Conservation (phyloP, 2,113 vertebrate species). For the Paracanthobrama guichenoti region DNA sequence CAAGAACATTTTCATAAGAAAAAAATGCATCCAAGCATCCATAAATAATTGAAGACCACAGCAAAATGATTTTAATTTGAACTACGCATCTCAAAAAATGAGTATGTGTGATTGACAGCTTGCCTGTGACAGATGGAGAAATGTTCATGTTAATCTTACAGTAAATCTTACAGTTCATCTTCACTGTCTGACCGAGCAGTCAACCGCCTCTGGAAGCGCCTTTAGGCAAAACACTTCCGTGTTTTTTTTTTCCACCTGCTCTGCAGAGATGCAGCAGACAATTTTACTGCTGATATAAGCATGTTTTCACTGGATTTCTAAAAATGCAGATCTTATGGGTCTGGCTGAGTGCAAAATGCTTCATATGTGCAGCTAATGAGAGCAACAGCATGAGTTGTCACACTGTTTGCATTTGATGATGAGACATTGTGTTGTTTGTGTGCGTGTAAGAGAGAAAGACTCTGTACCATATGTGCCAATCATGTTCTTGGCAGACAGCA, state of each 20-base stretch:
- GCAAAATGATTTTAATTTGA: not conserved
- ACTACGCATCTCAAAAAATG: not conserved
- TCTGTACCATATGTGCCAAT: slow-evolving; percentile 43
- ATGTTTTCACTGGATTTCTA: not conserved
- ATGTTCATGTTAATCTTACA: not conserved
- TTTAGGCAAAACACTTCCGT: not conserved
- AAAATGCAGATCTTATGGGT: not conserved
- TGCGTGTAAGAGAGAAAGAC: slow-evolving; percentile 22
- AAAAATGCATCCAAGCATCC: too few species aligned
- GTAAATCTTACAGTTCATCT: not conserved
- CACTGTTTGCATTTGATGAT: slow-evolving; percentile 46
- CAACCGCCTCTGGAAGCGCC: not conserved
- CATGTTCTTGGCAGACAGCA: slow-evolving; percentile 41
- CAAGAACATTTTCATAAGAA: too few species aligned
- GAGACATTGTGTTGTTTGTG: slow-evolving; percentile 36
- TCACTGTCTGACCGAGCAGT: not conserved
- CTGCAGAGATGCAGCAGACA: not conserved
- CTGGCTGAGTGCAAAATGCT: slow-evolving; percentile 13
- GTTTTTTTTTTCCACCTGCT: slow-evolving; percentile 11
- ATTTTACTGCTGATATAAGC: not conserved
- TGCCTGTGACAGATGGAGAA: not conserved
- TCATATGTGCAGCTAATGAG: slow-evolving; percentile 37
- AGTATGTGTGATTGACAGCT: slow-evolving; percentile 12
- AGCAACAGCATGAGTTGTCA: slow-evolving; percentile 41
- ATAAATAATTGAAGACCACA: not conserved